These are phyloP conservation scores for Limanda limanda DNA, from an alignment of 2,113 vertebrate species.

Conservation along the genomic window DNA sequence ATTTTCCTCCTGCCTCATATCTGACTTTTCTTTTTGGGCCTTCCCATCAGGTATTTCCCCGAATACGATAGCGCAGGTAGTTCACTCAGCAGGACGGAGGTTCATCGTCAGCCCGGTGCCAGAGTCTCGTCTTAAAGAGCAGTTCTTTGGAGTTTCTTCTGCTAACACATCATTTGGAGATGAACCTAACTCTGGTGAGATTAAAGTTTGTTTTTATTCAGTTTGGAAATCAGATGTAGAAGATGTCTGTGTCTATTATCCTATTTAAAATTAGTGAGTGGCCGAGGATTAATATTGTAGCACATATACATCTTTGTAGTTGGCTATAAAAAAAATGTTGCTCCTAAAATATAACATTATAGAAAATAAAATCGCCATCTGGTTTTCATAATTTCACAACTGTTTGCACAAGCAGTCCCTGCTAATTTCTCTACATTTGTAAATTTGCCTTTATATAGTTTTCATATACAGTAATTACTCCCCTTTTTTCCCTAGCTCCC, in stretches of 20 bases:
- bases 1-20: neutral
- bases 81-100: conserved; percentile 94
- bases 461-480: neutral
- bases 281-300: neutral
- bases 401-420: no score
- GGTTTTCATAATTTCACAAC: no score
- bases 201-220: neutral
- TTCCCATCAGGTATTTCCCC: conserved; percentile 81
- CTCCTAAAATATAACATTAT: no score
- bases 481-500: conserved; percentile 67
- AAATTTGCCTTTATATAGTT: neutral
- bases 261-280: neutral
- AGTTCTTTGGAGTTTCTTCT: conserved; percentile 83
- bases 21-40: neutral
- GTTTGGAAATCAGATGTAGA: neutral
- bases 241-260: neutral
- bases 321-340: no score
- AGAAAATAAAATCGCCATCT: no score
- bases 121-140: conserved; percentile 90
- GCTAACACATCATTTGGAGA: conserved; percentile 81
- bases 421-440: neutral
- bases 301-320: neutral
- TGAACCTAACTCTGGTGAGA: conserved; percentile 70
- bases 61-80: conserved; percentile 90
- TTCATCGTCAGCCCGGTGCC: conserved; percentile 98